Evolutionary conservation across 2,797 vertebrate genomes (phyloP).

Genomic region (Lindbergichthys nudifrons): DNA sequence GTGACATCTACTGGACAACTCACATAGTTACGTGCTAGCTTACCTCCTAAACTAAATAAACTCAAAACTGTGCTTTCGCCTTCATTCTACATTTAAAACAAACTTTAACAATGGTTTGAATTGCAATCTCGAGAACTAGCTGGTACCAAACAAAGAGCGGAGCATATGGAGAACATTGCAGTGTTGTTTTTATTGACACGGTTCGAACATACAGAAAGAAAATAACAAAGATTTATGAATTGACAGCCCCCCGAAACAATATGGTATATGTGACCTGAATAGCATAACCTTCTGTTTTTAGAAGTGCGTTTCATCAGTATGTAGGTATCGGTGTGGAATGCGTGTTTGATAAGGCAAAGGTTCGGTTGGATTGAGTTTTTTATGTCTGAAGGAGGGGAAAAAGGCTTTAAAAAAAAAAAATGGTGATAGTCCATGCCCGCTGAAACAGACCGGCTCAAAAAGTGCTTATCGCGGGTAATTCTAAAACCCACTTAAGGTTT

Average conservation of each 20-base stretch:
- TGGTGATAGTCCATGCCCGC: slow-evolving; percentile 16
- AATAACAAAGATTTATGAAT: slow-evolving; percentile 42
- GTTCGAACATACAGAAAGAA: slow-evolving; percentile 67
- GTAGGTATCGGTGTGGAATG: slow-evolving; percentile 59
- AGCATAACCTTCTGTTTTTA: slow-evolving; percentile 5
- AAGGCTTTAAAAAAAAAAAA: not conserved
- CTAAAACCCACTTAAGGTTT: slow-evolving; percentile 13
- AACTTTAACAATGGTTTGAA: not conserved
- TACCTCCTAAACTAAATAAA: not conserved
- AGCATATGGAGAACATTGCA: slow-evolving; percentile 35
- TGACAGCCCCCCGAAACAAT: slow-evolving; percentile 16
- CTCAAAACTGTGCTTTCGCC: not conserved
- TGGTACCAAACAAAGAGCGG: not conserved
- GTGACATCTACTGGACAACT: slow-evolving; percentile 35
- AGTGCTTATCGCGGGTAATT: slow-evolving; percentile 17
- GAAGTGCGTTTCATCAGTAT: slow-evolving; percentile 21
- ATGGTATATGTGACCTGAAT: slow-evolving; percentile 36
- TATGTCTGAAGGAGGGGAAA: not conserved
- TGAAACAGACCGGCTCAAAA: slow-evolving; percentile 14
- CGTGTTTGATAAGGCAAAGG: slow-evolving; percentile 68
- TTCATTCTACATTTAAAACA: not conserved
- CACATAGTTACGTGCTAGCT: not conserved
- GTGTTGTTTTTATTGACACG: slow-evolving; percentile 75
- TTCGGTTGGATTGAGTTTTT: slow-evolving; percentile 23
- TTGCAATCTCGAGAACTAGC: not conserved